A percentile compares a stretch with the other conserved stretches of the same genome.
Evolutionary conservation across 2,113 vertebrate genomes (phyloP).

Genomic region (Coryphaenoides rupestris): DNA sequence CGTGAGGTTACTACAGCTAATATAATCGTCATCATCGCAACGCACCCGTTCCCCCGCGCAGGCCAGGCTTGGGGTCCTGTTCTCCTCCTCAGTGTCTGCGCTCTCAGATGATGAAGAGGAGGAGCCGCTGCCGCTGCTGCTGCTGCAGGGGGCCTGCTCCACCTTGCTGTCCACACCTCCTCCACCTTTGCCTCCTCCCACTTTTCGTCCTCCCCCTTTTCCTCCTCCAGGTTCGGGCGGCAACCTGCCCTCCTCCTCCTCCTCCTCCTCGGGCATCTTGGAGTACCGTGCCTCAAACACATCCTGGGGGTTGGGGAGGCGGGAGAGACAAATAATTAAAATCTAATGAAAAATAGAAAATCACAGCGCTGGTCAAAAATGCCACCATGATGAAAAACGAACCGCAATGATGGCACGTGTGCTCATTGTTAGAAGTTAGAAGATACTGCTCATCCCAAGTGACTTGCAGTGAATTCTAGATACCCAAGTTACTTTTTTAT

Average conservation of each 20-base stretch:
- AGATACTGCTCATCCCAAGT: too few species aligned
- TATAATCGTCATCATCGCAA: too few species aligned
- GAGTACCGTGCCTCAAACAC: conserved; percentile 86
- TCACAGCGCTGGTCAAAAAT: too few species aligned
- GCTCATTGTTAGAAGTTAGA: not conserved
- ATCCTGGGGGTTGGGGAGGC: conserved; percentile 72
- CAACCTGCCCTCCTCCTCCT: conserved; percentile 1
- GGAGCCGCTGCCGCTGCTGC: conserved; percentile 22
- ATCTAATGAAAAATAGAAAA: too few species aligned
- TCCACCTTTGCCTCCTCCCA: conserved; percentile 61
- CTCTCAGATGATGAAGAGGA: conserved; percentile 68
- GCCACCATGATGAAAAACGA: too few species aligned
- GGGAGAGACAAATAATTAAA: not conserved
- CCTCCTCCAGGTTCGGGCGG: conserved; percentile 9
- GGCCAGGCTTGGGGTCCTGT: conserved; percentile 54
- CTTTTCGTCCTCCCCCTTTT: too few species aligned
- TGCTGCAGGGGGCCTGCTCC: conserved; percentile 21
- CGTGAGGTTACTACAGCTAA: too few species aligned
- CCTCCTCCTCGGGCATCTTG: conserved; percentile 77
- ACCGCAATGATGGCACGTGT: too few species aligned
- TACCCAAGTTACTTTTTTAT: too few species aligned
- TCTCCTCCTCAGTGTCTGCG: conserved; percentile 69
- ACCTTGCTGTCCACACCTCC: conserved; percentile 1
- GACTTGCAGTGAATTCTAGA: too few species aligned
- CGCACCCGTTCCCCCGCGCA: conserved; percentile 80